Base-by-base conservation (phyloP, 1,140 invertebrate genomes). In the Caenorhabditis latens region DNA sequence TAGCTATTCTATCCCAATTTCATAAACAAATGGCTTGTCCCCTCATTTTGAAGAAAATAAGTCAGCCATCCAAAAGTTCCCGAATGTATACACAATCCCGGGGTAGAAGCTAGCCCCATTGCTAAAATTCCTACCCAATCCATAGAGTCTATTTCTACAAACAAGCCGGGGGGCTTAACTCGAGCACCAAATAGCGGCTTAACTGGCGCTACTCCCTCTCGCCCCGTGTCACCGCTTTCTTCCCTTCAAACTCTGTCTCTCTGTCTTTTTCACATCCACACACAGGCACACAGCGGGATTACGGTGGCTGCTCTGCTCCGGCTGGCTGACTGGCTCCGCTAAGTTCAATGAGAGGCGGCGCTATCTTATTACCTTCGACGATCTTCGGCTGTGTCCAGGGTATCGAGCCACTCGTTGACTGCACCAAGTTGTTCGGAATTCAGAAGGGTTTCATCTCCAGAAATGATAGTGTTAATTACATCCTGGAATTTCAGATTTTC, bases 391-490 rank as follows among this genome's bases (percentile, higher is more conserved):
- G 46, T 87, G 11, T 87, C 88, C 24, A 89, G 32, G 24, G 84
- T 71, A 16, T 89, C 89, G 6, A 89, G 82, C 89, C 89, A 89
- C n/a, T 89, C 86, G 24, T 89, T 88, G 65, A 89, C 75, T 6
- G 83, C 84, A n/a, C 83, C 63, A 40, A 89, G 61, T 61, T 89
- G 89, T 24, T 89, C 89, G n/a, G 50, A 86, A 53, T 85, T 89
- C 9, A 89, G 46, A 21, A 89, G 65, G 1, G 89, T 61, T 13
- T 88, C 89, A 55, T 89, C 88, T 61, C 89, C 89, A 19, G 61
- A 84, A 14, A 89, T 84, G 14, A 89, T 89, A 75, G 88, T 86
- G n/a, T 83, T 84, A 57, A 89, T 89, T 19, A 88, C 53, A n/a
- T 89, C 88, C 88, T 89, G 71, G 42, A 89, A 87, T 8, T 16